Base-by-base conservation (phyloP, 2,888 invertebrate species). In the Furcula furcula region DNA sequence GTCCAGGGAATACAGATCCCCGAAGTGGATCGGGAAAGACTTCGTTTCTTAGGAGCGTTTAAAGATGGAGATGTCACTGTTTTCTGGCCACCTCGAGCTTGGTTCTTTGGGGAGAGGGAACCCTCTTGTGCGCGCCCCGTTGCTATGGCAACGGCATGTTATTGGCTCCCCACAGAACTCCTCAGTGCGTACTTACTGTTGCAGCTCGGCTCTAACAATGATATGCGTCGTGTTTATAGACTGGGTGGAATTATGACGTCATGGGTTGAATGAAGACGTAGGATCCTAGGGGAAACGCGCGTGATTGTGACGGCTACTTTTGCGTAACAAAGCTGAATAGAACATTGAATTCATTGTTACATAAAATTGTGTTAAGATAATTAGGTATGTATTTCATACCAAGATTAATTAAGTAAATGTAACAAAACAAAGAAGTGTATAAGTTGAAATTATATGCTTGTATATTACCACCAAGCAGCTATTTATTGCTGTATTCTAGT, bases 111-210 rank as follows among this genome's bases (percentile, higher is more conserved):
- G 77, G 76, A 69, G 65, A 69, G 73, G 58, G 68, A 66, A 73
- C 84, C 82, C 76, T 77, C 71, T 66, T 53, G 59, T 61, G 62
- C 61, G 62, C 63, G 70, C 60, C 60, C 57, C 38, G 86, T 87
- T 74, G 66, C 66, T 72, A 86, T 84, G 74, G 54, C 68, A 68
- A 88, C 87, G 50, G 74, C 72, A 68, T 85, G 77, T 75, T 86
- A 78, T 82, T 82, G 79, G 78, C 83, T 80, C 86, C 84, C 82
- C 71, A 70, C 76, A 65, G 76, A 65, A 68, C 16, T 68, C 66
- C 64, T 70, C 54, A 42, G 37, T 46, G 32, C 46, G 42, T 56
- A 51, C 54, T 55, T 55, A 54, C 42, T 48, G 46, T 55, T 55
- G 51, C 48, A 54, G 56, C 50, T 56, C 47, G 52, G 45, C 34